Percentiles rank a stretch among this genome's conserved stretches.
phyloP scores from a whole-genome alignment of 2,888 invertebrate genomes.

The Philonicus albiceps region DNA sequence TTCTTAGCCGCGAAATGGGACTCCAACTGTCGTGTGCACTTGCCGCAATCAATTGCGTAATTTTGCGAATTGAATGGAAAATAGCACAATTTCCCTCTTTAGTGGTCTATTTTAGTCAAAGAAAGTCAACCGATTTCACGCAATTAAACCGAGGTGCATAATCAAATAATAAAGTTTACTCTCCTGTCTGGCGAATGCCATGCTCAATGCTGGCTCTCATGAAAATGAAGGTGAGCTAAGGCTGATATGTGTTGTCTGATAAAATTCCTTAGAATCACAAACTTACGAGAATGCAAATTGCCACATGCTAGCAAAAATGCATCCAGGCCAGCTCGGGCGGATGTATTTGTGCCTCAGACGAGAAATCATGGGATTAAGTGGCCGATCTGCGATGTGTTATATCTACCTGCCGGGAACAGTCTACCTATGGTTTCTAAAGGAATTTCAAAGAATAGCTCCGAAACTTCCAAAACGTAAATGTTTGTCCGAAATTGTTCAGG shows the following conservation, averaged over 20 bases:
- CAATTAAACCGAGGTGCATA: background rate
- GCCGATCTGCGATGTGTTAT: background rate
- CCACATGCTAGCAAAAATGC: background rate
- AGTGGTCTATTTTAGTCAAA: background rate
- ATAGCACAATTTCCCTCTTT: background rate
- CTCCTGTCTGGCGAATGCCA: background rate
- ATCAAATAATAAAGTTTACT: background rate
- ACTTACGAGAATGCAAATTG: background rate
- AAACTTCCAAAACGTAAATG: background rate
- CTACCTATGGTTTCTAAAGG: background rate
- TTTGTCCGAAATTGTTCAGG: background rate
- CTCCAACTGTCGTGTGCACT: background rate
- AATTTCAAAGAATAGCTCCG: background rate
- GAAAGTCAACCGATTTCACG: background rate
- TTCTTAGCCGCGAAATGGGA: background rate
- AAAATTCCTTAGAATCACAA: background rate
- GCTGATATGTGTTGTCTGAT: background rate
- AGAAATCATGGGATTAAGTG: background rate
- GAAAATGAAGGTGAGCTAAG: background rate
- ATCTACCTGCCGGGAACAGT: background rate
- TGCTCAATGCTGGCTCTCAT: background rate
- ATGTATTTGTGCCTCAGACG: background rate
- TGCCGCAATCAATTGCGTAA: background rate
- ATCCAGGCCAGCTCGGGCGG: background rate
- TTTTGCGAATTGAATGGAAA: background rate